A percentile compares a stretch with the other conserved stretches of the same genome.
phyloP scores from a whole-genome alignment of 2,113 vertebrate species.

The Mellivora capensis region DNA sequence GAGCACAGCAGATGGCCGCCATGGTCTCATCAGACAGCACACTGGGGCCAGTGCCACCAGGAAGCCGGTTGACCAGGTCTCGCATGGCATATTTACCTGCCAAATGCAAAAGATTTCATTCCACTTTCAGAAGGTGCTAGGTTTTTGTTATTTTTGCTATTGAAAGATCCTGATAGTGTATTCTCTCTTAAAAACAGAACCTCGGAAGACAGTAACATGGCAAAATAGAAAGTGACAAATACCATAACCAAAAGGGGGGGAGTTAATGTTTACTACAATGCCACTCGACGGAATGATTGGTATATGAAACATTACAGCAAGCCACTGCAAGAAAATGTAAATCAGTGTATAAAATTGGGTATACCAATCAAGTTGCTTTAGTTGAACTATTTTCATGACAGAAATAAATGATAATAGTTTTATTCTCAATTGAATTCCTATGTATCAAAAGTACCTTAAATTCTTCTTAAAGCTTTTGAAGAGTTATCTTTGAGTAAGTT shows the following conservation, averaged over 20 bases:
- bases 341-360: not conserved
- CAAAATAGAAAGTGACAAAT: not conserved
- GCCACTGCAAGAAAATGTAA: conserved; percentile 16
- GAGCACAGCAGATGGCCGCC: conserved; percentile 95
- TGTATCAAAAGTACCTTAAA: not conserved
- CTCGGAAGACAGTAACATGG: not conserved
- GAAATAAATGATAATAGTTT: conserved; percentile 28
- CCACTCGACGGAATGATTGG: not conserved
- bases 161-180: not conserved
- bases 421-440: not conserved
- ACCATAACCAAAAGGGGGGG: not conserved
- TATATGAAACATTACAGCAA: conserved; percentile 40
- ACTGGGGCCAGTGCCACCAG: conserved; percentile 87
- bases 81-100: conserved; percentile 98
- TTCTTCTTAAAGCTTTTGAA: not conserved
- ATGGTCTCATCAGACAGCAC: conserved; percentile 94
- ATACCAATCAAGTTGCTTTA: not conserved
- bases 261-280: not conserved
- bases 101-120: not conserved
- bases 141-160: not conserved
- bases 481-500: not conserved
- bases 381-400: not conserved
- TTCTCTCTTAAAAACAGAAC: not conserved
- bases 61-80: conserved; percentile 96
- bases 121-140: not conserved